Conservation (phyloP, 2,113 vertebrate genomes). For the Solea solea region DNA sequence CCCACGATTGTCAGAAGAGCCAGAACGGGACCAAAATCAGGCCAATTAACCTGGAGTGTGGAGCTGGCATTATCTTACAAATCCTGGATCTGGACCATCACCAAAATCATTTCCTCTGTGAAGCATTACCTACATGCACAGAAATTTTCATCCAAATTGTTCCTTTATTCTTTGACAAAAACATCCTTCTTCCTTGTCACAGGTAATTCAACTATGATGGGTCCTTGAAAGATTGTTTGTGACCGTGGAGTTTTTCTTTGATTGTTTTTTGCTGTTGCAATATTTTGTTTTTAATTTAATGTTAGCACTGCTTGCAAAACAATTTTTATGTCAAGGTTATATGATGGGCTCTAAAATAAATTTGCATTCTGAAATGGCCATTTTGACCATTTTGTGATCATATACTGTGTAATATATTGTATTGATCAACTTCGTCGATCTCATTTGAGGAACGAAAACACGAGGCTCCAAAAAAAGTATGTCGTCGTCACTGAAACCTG, state of each 20-base stretch:
- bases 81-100: too few species aligned
- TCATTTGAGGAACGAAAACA: constrained; percentile 10
- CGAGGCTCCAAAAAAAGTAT: constrained; percentile 2
- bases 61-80: too few species aligned
- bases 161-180: too few species aligned
- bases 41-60: too few species aligned
- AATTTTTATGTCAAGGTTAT: constrained; percentile 5
- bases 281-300: constrained; percentile 37
- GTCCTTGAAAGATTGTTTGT: neutral
- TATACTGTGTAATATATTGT: constrained; percentile 8
- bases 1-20: too few species aligned
- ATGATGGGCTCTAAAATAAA: too few species aligned
- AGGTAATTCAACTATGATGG: too few species aligned
- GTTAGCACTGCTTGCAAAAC: constrained; percentile 16
- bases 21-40: too few species aligned
- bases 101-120: too few species aligned
- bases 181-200: too few species aligned
- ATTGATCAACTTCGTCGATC: constrained; percentile 33
- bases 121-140: too few species aligned
- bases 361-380: neutral
- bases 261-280: constrained; percentile 2
- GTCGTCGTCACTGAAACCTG: constrained; percentile 20
- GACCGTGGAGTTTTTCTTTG: constrained; percentile 18
- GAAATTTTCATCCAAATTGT: too few species aligned
- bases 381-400: neutral